phyloP scores from a whole-genome alignment of 2,113 vertebrate genomes.

The human region DNA sequence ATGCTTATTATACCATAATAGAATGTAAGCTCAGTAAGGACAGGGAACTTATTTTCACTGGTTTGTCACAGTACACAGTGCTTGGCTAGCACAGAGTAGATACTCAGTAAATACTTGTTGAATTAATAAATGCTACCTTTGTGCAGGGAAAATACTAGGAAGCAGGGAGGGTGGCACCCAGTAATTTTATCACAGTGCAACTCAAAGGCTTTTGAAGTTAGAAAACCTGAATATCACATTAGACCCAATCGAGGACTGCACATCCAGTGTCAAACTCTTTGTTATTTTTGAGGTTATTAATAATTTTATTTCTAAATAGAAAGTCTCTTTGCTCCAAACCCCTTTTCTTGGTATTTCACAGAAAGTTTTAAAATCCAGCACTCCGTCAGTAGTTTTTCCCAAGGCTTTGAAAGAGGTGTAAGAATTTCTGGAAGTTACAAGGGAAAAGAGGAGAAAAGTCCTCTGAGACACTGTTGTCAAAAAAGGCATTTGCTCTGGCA shows the following conservation, averaged over 20 bases:
- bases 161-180: not conserved
- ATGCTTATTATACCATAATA: not conserved
- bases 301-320: constrained; percentile 14
- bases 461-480: not conserved
- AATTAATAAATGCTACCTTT: not conserved
- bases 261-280: not conserved
- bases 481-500: not conserved
- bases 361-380: not conserved
- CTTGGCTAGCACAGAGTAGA: not conserved
- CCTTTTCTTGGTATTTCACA: constrained; percentile 32
- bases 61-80: not conserved
- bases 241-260: not conserved
- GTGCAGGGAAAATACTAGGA: not conserved
- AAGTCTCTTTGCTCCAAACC: not conserved
- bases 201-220: constrained; percentile 8
- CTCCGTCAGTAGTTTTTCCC: not conserved
- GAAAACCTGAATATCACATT: not conserved
- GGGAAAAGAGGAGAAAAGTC: not conserved
- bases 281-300: not conserved
- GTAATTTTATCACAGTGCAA: not conserved
- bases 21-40: not conserved
- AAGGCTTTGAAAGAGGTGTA: not conserved
- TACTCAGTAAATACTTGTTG: not conserved
- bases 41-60: not conserved
- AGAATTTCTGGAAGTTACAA: constrained; percentile 12